Conservation (phyloP, 2,888 invertebrate species). For the Galerucella calmariensis region DNA sequence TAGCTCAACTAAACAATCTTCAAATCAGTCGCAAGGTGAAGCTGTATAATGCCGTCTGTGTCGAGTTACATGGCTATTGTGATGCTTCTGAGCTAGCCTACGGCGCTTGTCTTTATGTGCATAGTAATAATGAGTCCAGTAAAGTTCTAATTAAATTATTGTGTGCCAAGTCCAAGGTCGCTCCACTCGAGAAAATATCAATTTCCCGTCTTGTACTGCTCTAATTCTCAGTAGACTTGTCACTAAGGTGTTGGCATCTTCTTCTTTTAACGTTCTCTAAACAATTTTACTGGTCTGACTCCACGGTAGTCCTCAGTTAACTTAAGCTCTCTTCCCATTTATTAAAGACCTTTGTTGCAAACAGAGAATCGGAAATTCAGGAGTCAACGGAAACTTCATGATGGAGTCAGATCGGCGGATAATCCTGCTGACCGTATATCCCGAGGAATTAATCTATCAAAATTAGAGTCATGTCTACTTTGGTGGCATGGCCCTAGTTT, state of each 20-base stretch:
- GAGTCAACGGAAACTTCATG: too few species aligned
- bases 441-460: too few species aligned
- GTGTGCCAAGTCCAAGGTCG: too few species aligned
- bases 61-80: background rate
- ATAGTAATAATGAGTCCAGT: background rate
- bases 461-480: too few species aligned
- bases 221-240: background rate
- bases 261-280: background rate
- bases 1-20: background rate
- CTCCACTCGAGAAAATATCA: too few species aligned
- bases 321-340: constrained; percentile 1
- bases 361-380: too few species aligned
- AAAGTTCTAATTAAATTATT: background rate
- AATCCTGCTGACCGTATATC: background rate
- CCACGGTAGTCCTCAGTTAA: background rate
- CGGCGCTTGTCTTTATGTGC: constrained; percentile 9
- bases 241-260: background rate
- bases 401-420: background rate
- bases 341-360: background rate
- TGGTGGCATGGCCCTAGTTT: background rate
- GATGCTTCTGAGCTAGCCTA: background rate
- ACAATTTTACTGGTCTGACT: background rate
- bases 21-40: background rate
- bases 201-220: too few species aligned
- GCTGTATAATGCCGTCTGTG: background rate